A percentile compares a stretch with the other conserved stretches of the same genome.
Conservation (phyloP, 2,113 vertebrate genomes). For the Nyctibius bracteatus region DNA sequence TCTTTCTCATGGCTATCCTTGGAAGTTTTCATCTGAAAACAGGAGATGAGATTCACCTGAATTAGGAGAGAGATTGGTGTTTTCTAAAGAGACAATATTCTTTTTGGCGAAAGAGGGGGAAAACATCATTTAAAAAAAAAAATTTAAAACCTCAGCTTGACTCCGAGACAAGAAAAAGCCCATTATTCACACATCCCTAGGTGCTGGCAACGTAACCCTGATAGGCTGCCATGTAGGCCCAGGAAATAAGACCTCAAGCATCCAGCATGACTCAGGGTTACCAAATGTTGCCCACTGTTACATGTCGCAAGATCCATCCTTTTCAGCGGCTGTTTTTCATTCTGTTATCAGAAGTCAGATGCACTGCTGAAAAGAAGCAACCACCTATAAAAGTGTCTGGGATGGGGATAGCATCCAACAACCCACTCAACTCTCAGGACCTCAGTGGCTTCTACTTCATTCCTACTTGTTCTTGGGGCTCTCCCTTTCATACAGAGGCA, state of each 20-base stretch:
- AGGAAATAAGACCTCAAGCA: neutral
- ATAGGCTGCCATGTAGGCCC: neutral
- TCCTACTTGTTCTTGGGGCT: neutral
- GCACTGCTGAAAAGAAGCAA: neutral
- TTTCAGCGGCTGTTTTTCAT: neutral
- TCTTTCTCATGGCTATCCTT: neutral
- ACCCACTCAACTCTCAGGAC: neutral
- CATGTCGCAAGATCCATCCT: fast-evolving
- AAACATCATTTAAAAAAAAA: neutral
- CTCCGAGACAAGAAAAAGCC: neutral
- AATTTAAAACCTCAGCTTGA: neutral
- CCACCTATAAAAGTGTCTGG: neutral
- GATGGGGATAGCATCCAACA: neutral
- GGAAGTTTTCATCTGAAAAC: neutral
- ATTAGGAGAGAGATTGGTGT: neutral
- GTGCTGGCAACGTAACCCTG: neutral
- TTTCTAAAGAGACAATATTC: neutral
- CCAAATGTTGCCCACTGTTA: neutral
- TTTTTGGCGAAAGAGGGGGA: neutral
- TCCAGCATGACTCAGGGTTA: neutral
- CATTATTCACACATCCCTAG: neutral
- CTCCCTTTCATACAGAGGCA: neutral
- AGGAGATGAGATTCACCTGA: neutral
- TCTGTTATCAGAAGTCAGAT: neutral
- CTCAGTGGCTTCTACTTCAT: neutral